Conservation (phyloP, 2,113 vertebrate species). For the Gasterosteus aculeatus region DNA sequence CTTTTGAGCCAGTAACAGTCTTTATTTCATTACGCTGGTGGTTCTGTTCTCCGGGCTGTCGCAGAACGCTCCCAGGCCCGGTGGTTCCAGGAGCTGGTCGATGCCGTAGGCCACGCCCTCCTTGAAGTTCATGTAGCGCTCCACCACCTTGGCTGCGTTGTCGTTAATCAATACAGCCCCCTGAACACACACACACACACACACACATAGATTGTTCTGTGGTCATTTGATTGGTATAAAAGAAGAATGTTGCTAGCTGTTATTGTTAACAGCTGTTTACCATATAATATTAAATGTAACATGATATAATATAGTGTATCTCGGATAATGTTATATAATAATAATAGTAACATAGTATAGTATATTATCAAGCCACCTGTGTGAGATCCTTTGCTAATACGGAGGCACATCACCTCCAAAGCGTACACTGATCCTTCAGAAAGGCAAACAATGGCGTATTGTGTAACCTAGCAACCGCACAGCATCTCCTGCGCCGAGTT, state of each 20-base stretch:
- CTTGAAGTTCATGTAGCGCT: conserved; percentile 85
- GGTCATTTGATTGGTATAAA: too few relatives aligned
- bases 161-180: conserved; percentile 86
- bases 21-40: conserved; percentile 38
- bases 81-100: conserved; percentile 90
- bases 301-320: neutral
- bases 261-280: neutral
- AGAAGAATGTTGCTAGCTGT: too few relatives aligned
- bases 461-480: neutral
- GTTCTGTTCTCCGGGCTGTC: conserved; percentile 78
- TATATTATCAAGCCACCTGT: neutral
- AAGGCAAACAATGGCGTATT: neutral
- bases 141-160: conserved; percentile 80
- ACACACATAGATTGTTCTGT: neutral
- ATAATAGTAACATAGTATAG: neutral
- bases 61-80: conserved; percentile 89
- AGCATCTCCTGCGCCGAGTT: neutral
- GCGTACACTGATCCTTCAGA: too few relatives aligned
- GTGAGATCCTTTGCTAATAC: too few relatives aligned
- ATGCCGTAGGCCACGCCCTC: conserved; percentile 91
- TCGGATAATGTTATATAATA: neutral
- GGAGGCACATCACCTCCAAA: too few relatives aligned
- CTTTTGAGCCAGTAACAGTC: too few relatives aligned
- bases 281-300: neutral
- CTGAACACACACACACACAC: conserved; percentile 69